Evolutionary conservation across 1,140 invertebrate species (phyloP).

Genomic region (Lepidotrigona ventralis): DNA sequence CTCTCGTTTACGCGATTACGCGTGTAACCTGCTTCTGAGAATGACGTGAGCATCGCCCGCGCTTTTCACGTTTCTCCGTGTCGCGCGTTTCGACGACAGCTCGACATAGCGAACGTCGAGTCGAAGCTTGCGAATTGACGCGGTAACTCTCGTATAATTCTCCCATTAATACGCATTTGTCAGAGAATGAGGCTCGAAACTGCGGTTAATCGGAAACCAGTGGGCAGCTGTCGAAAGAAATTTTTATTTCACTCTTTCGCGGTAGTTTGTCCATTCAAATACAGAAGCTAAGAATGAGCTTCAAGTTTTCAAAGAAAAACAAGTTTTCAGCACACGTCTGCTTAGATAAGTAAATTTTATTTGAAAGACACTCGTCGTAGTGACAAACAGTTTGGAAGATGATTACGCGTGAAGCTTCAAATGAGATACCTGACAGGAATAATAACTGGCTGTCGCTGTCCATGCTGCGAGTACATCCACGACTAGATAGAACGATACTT

Average conservation of each 20-base stretch:
- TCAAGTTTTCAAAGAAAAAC: no score
- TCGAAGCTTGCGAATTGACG: not conserved
- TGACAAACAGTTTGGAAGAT: not conserved
- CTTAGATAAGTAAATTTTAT: not conserved
- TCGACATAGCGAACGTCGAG: no score
- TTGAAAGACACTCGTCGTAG: not conserved
- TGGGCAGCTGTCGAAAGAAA: constrained; percentile 18
- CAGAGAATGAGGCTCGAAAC: not conserved
- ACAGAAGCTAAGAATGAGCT: no score
- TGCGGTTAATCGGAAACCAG: not conserved
- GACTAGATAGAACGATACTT: not conserved
- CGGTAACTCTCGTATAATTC: constrained; percentile 36
- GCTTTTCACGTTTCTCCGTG: not conserved
- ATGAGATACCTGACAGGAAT: not conserved
- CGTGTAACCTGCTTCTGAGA: constrained; percentile 1
- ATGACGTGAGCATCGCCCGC: no score
- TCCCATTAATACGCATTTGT: constrained; percentile 41
- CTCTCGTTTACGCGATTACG: constrained; percentile 47
- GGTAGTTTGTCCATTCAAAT: not conserved
- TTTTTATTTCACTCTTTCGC: not conserved
- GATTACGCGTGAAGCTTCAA: not conserved
- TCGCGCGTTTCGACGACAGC: no score
- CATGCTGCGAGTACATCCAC: not conserved
- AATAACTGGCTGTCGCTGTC: not conserved
- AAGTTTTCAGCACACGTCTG: not conserved